Percentiles rank a stretch among this genome's conserved stretches.
phyloP scores from a whole-genome alignment of 2,797 vertebrate genomes.

The Nannoperca obscura region DNA sequence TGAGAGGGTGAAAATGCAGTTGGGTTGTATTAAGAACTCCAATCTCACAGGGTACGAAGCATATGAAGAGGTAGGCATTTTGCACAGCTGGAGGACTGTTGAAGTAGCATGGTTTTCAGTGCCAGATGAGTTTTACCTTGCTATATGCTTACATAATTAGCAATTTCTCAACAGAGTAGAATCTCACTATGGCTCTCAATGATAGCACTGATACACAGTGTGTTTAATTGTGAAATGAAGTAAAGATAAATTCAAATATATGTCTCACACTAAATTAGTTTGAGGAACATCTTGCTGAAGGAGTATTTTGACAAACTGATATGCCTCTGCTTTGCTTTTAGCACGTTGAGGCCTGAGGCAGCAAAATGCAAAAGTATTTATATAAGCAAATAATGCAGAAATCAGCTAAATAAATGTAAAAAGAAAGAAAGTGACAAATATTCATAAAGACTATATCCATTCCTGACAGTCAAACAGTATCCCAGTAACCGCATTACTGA shows the following conservation, averaged over 20 bases:
- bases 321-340: neutral
- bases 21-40: slow-evolving; percentile 57
- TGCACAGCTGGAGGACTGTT: slow-evolving; percentile 62
- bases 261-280: neutral
- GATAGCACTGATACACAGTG: slow-evolving; percentile 22
- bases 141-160: slow-evolving; percentile 49
- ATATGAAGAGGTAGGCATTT: slow-evolving; percentile 67
- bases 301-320: neutral
- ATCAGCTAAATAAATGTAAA: slow-evolving; percentile 31
- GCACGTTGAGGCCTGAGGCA: neutral
- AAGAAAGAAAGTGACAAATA: slow-evolving; percentile 33
- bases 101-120: slow-evolving; percentile 56
- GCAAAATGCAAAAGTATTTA: no score
- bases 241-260: slow-evolving; percentile 15
- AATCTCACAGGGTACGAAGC: slow-evolving; percentile 65
- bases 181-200: slow-evolving; percentile 26
- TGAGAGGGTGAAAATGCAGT: slow-evolving; percentile 51
- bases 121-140: slow-evolving; percentile 45
- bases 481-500: slow-evolving; percentile 49
- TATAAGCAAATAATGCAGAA: slow-evolving; percentile 16
- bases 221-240: slow-evolving; percentile 39
- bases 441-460: slow-evolving; percentile 37
- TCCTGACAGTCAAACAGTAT: slow-evolving; percentile 30
- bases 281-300: slow-evolving; percentile 3
- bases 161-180: slow-evolving; percentile 36